These are phyloP conservation scores for Brachymystax lenok DNA, from an alignment of 2,797 vertebrate species.

Conservation along the genomic window DNA sequence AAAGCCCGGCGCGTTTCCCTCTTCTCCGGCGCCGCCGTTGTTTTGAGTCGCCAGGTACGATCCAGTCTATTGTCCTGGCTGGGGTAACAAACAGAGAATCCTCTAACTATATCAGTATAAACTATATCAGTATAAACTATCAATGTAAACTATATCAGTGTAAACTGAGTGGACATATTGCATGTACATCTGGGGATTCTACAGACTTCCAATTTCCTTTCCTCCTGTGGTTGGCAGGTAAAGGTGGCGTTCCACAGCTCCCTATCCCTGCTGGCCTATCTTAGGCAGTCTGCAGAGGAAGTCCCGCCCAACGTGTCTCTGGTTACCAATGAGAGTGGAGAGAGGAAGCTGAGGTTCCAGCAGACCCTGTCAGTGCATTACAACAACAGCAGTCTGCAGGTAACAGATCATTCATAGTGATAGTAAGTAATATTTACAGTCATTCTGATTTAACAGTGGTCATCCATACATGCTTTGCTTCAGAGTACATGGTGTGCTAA, in stretches of 20 bases:
- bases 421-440: neutral
- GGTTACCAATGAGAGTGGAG: constrained; percentile 59
- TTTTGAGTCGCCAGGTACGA: too few relatives aligned
- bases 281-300: constrained; percentile 69
- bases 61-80: too few relatives aligned
- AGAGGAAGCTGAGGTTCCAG: constrained; percentile 77
- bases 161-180: too few relatives aligned
- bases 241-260: constrained; percentile 86
- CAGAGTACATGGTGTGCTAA: neutral
- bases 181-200: too few relatives aligned
- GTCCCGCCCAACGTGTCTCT: constrained; percentile 68
- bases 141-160: too few relatives aligned
- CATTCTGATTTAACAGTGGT: neutral
- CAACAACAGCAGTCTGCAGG: constrained; percentile 83
- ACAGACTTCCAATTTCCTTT: neutral
- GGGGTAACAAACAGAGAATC: too few relatives aligned
- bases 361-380: constrained; percentile 82
- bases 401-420: constrained; percentile 35
- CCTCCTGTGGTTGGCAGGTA: constrained; percentile 73
- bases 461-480: neutral
- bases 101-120: too few relatives aligned
- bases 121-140: too few relatives aligned
- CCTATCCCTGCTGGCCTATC: constrained; percentile 77
- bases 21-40: too few relatives aligned
- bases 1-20: too few relatives aligned